Conservation (phyloP, 2,113 vertebrate genomes). For the Sula dactylatra region DNA sequence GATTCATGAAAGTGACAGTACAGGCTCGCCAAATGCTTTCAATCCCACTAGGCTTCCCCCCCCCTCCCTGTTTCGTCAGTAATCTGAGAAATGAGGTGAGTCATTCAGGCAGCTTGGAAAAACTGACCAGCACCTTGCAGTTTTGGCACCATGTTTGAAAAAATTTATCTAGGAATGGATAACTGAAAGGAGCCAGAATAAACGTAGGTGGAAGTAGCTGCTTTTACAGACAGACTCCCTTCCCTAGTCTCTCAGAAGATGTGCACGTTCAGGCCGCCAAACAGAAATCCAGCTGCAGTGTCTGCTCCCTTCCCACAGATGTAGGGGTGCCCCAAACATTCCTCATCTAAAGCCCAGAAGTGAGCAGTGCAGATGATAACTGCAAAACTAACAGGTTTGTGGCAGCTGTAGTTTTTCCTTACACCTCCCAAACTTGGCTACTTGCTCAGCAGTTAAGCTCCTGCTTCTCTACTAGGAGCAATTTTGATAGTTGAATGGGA, state of each 20-base stretch:
- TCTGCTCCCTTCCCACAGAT: background rate
- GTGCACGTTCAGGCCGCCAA: fast-evolving
- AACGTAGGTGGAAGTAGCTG: background rate
- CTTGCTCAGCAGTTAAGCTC: background rate
- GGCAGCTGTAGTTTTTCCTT: conserved; percentile 19
- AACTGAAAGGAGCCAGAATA: background rate
- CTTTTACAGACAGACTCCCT: background rate
- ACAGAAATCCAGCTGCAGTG: background rate
- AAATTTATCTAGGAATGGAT: conserved; percentile 10
- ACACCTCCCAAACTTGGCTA: background rate
- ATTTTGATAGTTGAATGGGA: background rate
- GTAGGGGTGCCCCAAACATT: background rate
- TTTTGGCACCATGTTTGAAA: background rate
- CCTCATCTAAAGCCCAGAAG: background rate
- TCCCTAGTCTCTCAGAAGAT: background rate
- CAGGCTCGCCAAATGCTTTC: background rate
- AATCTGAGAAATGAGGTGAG: conserved; percentile 1
- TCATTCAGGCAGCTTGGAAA: background rate
- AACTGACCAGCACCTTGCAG: conserved; percentile 9
- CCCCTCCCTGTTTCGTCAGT: background rate
- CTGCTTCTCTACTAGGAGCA: background rate
- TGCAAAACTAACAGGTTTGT: background rate
- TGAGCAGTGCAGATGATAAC: background rate
- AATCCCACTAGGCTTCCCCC: background rate
- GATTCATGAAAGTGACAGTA: background rate